These are phyloP conservation scores for Bombus consobrinus DNA, from an alignment of 1,140 invertebrate species.

Conservation along the genomic window DNA sequence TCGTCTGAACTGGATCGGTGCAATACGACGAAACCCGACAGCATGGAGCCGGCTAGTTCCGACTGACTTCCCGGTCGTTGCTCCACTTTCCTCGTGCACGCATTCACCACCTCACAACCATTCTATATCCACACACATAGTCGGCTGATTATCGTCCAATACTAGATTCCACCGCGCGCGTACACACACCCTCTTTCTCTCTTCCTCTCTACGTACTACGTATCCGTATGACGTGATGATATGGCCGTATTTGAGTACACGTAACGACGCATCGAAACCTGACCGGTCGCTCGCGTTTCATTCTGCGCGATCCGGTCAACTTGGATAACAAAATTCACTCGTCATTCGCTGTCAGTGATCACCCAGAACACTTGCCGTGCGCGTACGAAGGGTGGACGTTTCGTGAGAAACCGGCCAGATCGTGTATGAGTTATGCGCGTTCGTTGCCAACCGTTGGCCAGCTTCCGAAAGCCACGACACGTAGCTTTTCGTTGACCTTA, in stretches of 20 bases:
- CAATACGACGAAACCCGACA: conserved; percentile 76
- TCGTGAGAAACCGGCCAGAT: not conserved
- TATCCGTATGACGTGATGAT: not conserved
- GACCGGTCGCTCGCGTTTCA: not conserved
- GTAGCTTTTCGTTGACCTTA: conserved; percentile 37
- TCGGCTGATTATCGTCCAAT: conserved; percentile 40
- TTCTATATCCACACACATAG: not conserved
- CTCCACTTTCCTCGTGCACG: conserved; percentile 73
- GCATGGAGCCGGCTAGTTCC: conserved; percentile 74
- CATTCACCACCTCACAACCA: conserved; percentile 45
- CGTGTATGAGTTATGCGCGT: conserved; percentile 20
- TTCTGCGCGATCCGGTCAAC: not conserved
- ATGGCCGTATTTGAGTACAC: not conserved
- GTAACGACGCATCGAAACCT: conserved; percentile 4
- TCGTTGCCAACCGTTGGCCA: conserved; percentile 27
- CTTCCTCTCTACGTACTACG: not conserved
- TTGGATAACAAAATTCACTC: not conserved
- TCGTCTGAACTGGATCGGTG: conserved; percentile 72
- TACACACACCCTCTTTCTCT: not conserved
- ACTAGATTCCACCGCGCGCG: not conserved
- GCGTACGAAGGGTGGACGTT: not conserved
- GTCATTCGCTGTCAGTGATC: not conserved
- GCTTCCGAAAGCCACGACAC: conserved; percentile 22
- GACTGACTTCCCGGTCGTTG: conserved; percentile 74
- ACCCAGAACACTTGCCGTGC: no score